Conservation (phyloP, 2,888 invertebrate genomes). For the Augiades crinisus region DNA sequence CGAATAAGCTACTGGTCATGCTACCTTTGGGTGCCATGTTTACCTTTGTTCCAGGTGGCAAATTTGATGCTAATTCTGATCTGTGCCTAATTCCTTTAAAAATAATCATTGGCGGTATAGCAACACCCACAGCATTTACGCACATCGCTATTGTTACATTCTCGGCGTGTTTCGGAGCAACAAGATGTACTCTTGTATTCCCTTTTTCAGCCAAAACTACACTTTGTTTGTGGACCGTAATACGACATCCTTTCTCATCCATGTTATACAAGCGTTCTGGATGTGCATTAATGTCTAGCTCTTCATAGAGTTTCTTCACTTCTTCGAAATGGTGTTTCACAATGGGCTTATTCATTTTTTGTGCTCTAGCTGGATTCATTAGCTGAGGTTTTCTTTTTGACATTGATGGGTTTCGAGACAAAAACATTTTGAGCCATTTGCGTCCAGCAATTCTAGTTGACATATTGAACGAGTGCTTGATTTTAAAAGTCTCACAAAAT, state of each 20-base stretch:
- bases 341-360: constrained; percentile 34
- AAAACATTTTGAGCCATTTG: constrained; percentile 19
- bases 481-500: constrained; percentile 23
- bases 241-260: constrained; percentile 28
- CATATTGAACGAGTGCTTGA: constrained; percentile 25
- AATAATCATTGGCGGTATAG: constrained; percentile 27
- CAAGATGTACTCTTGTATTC: constrained; percentile 22
- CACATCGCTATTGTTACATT: constrained; percentile 27
- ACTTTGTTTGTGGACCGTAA: constrained; percentile 33
- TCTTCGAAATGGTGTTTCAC: constrained; percentile 31
- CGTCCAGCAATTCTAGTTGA: constrained; percentile 18
- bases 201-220: constrained; percentile 16
- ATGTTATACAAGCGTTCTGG: constrained; percentile 32
- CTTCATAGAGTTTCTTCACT: constrained; percentile 33
- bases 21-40: constrained; percentile 35
- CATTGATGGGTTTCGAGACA: constrained; percentile 6
- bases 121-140: constrained; percentile 24
- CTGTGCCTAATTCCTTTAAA: constrained; percentile 23
- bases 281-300: constrained; percentile 31
- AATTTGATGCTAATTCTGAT: constrained; percentile 30
- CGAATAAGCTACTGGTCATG: constrained; percentile 31
- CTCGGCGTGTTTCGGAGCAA: constrained; percentile 28
- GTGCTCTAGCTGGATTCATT: constrained; percentile 34
- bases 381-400: constrained; percentile 28
- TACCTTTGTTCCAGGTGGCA: constrained; percentile 32